phyloP scores from a whole-genome alignment of 2,113 vertebrate genomes.

The Chaenocephalus aceratus region DNA sequence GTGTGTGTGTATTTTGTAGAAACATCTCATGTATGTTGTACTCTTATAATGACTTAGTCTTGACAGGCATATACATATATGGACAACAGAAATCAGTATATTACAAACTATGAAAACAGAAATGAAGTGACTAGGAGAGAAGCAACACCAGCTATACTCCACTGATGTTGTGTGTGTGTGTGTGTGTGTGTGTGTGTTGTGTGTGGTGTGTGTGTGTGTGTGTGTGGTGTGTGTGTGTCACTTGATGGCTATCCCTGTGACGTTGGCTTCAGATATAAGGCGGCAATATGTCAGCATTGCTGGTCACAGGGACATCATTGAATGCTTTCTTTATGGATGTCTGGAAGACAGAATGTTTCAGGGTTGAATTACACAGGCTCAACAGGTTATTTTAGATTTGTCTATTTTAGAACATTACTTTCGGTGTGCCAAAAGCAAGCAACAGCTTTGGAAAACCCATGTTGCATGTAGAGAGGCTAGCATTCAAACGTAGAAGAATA shows the following conservation, averaged over 20 bases:
- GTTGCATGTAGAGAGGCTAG: not conserved
- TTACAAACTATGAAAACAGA: slow-evolving; percentile 8
- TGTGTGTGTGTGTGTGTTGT: slow-evolving; percentile 12
- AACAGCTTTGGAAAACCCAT: slow-evolving; percentile 37
- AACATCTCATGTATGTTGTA: slow-evolving; percentile 8
- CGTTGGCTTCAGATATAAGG: slow-evolving; percentile 43
- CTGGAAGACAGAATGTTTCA: slow-evolving; percentile 24
- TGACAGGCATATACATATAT: not conserved
- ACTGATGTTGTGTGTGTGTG: not conserved
- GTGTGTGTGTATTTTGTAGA: slow-evolving; percentile 8
- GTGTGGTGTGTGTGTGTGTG: slow-evolving; percentile 7
- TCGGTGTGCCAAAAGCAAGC: slow-evolving; percentile 8
- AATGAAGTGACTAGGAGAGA: not conserved
- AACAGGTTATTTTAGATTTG: slow-evolving; percentile 37
- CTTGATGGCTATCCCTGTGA: slow-evolving; percentile 36
- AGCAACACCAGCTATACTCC: not conserved
- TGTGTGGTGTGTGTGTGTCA: slow-evolving; percentile 23
- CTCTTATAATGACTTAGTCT: not conserved
- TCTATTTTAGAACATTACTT: slow-evolving; percentile 10
- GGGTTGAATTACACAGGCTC: slow-evolving; percentile 28
- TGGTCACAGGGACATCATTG: slow-evolving; percentile 32
- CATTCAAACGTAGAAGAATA: not conserved
- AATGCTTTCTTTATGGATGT: slow-evolving; percentile 45
- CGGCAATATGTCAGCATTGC: slow-evolving; percentile 24
- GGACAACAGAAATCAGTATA: slow-evolving; percentile 5